Evolutionary conservation across 2,113 vertebrate species (phyloP).

Genomic region (Chamaetylas fuelleborni): DNA sequence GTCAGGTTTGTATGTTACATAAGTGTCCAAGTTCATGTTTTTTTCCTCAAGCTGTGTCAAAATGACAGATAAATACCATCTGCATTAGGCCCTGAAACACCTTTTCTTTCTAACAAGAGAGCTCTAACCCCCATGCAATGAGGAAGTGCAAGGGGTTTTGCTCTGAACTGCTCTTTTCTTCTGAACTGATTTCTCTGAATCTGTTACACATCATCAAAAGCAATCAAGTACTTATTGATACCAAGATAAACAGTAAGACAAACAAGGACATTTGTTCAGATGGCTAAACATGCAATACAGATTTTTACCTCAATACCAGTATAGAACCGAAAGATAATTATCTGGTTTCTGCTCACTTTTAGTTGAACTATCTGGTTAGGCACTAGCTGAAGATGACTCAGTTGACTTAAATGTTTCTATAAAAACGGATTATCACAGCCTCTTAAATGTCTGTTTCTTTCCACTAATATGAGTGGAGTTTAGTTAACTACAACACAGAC

Average conservation of each 20-base stretch:
- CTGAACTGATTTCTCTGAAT: neutral
- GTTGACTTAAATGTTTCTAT: neutral
- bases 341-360: fast-evolving
- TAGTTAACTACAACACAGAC: neutral
- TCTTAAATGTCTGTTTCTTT: neutral
- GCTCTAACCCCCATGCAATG: neutral
- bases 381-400: neutral
- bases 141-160: neutral
- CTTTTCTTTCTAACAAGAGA: neutral
- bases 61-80: neutral
- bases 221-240: neutral
- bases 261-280: neutral
- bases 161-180: neutral
- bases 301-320: neutral
- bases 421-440: neutral
- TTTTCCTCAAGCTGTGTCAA: neutral
- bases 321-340: neutral
- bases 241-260: neutral
- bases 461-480: neutral
- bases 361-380: neutral
- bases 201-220: neutral
- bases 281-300: neutral
- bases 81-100: neutral
- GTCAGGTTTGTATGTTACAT: neutral
- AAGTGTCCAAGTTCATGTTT: neutral